Evolutionary conservation across 2,888 invertebrate species (phyloP).

Genomic region (Dione juno): DNA sequence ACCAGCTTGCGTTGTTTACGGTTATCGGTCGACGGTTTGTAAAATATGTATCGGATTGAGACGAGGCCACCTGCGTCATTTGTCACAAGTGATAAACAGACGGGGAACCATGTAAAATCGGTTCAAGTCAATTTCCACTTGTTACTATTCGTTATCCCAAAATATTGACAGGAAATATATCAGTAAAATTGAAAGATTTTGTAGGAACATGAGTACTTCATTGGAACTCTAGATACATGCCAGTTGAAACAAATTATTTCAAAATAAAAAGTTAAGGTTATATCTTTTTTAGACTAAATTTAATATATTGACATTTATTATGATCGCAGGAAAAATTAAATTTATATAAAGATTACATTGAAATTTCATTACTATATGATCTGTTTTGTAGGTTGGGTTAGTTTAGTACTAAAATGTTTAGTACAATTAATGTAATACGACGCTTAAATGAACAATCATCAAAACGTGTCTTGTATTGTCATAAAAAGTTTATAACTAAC

Average conservation of each 20-base stretch:
- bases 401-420: too few species aligned
- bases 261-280: not conserved
- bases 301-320: too few species aligned
- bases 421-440: too few species aligned
- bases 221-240: not conserved
- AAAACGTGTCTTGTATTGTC: too few species aligned
- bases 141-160: constrained; percentile 27
- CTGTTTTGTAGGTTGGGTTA: too few species aligned
- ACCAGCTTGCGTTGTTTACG: constrained; percentile 30
- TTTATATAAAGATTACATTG: too few species aligned
- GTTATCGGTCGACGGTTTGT: constrained; percentile 28
- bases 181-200: not conserved
- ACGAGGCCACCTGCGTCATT: constrained; percentile 30
- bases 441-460: too few species aligned
- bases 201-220: not conserved
- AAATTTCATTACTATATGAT: too few species aligned
- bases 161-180: not conserved
- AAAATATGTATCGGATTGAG: constrained; percentile 37
- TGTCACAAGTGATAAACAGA: constrained; percentile 38
- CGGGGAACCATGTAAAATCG: constrained; percentile 25
- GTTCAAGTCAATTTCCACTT: constrained; percentile 26
- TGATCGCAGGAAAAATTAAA: too few species aligned
- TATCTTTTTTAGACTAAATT: too few species aligned
- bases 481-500: too few species aligned
- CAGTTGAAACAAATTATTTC: not conserved